Conservation (phyloP, 2,113 vertebrate species). For the Ursus arctos region DNA sequence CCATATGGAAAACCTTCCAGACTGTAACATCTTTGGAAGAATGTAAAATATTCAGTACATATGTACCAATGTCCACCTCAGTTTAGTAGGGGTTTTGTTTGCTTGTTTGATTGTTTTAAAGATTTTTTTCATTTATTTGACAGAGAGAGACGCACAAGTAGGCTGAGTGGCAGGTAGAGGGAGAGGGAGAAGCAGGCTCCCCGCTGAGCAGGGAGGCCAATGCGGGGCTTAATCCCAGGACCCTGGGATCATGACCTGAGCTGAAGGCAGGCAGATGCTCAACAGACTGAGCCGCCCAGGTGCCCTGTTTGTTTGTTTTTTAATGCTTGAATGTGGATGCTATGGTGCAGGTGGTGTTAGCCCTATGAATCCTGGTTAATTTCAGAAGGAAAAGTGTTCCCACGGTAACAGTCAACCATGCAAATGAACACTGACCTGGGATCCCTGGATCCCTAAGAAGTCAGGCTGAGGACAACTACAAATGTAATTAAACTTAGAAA, state of each 20-base stretch:
- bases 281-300: not conserved
- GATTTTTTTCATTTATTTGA: not conserved
- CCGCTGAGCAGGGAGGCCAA: not conserved
- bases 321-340: not conserved
- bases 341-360: not conserved
- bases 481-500: not conserved
- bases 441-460: not conserved
- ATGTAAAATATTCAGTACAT: not conserved
- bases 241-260: not conserved
- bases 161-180: not conserved
- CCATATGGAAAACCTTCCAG: not conserved
- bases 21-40: not conserved
- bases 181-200: not conserved
- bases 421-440: not conserved
- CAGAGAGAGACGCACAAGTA: not conserved
- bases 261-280: not conserved
- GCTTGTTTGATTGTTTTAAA: not conserved
- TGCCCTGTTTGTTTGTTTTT: not conserved
- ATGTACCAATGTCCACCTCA: not conserved
- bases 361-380: not conserved
- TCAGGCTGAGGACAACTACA: not conserved
- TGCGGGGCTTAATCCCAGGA: accelerated
- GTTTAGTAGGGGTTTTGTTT: not conserved
- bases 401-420: not conserved
- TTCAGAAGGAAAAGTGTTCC: not conserved